A percentile compares a stretch with the other conserved stretches of the same genome.
Evolutionary conservation across 30 jellyfish, hydroid and myxozoan genomes (phyloP).

Genomic region (Clytia hemisphaerica): DNA sequence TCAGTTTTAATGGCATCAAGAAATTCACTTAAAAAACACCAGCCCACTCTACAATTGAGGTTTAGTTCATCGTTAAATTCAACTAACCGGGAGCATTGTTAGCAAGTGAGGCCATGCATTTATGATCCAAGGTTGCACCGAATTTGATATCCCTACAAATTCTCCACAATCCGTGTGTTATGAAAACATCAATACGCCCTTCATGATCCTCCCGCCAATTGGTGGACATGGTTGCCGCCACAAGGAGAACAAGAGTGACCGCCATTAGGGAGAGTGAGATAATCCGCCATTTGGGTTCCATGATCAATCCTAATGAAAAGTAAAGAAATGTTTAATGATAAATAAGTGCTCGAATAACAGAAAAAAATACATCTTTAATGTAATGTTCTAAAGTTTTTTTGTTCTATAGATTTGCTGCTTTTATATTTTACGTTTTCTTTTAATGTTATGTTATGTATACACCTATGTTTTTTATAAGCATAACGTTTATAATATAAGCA

Average conservation of each 20-base stretch:
- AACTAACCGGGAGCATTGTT: constrained; percentile 28
- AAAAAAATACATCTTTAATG: too few species aligned
- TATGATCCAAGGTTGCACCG: constrained; percentile 33
- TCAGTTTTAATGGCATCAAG: too few species aligned
- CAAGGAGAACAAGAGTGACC: constrained; percentile 4
- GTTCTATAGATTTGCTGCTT: too few species aligned
- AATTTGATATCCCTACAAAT: constrained; percentile 20
- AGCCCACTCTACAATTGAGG: too few species aligned
- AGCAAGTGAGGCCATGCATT: constrained; percentile 24
- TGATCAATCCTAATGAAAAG: constrained; percentile 10
- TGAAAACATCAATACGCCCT: not conserved
- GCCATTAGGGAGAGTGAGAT: constrained; percentile 10
- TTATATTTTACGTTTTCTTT: too few species aligned
- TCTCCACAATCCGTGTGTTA: constrained; percentile 22
- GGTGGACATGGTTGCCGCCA: constrained; percentile 3
- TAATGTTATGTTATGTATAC: too few species aligned
- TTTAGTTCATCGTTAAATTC: too few species aligned
- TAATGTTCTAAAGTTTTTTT: too few species aligned
- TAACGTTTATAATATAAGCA: too few species aligned
- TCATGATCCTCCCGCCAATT: constrained; percentile 18
- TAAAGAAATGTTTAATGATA: not conserved
- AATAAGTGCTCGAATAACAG: too few species aligned
- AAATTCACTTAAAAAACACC: too few species aligned
- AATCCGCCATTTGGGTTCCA: constrained; percentile 27
- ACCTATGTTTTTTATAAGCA: too few species aligned